Conservation (phyloP, 2,113 vertebrate genomes). For the human (Homo sapiens) region GRCh38 chr3:74858501-74859000, state of each 20-base stretch:
- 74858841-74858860: neutral
- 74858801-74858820: neutral
- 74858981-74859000: neutral
- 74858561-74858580: neutral
- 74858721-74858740: neutral
- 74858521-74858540: neutral
- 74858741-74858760: neutral
- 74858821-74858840: neutral
- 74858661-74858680: neutral
- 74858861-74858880: neutral
- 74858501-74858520: neutral
- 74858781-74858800: neutral
- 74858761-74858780: neutral
- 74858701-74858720: neutral
- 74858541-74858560: neutral
- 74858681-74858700: neutral
- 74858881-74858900: neutral
- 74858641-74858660: neutral
- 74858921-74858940: neutral
- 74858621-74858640: accelerated
- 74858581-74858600: too few relatives aligned
- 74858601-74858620: neutral
- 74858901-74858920: neutral
- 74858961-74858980: neutral
- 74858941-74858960: neutral